phyloP scores from a whole-genome alignment of 1,140 invertebrate species.

The Octopus sinensis region DNA sequence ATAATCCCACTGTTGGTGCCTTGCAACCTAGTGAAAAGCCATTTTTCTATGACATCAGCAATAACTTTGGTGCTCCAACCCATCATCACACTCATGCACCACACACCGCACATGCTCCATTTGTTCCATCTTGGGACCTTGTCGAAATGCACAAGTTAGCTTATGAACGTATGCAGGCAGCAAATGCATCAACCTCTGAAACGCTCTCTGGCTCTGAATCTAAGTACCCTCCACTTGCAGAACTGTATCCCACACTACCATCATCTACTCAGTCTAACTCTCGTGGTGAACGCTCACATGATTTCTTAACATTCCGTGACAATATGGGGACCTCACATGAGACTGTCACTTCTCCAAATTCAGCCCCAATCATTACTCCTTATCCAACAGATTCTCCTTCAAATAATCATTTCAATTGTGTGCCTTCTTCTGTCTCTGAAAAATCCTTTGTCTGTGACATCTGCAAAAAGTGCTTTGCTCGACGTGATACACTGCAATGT shows the following conservation, averaged over 20 bases:
- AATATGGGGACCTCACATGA: not conserved
- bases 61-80: not conserved
- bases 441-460: slow-evolving; percentile 2
- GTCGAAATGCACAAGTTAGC: not conserved
- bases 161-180: not conserved
- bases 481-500: not conserved
- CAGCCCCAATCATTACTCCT: not conserved
- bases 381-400: not conserved
- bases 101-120: not conserved
- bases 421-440: not conserved
- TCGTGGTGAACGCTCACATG: not conserved
- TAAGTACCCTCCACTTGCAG: not conserved
- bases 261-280: not conserved
- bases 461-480: not conserved
- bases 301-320: not conserved
- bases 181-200: not conserved
- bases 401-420: not conserved
- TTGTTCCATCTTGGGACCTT: not conserved
- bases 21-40: not conserved
- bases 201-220: not conserved
- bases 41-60: not conserved
- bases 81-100: not conserved
- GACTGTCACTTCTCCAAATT: not conserved
- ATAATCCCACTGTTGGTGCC: not conserved
- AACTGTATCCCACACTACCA: not conserved